Conservation (phyloP, 2,113 vertebrate genomes). For the Cranoglanis bouderius region DNA sequence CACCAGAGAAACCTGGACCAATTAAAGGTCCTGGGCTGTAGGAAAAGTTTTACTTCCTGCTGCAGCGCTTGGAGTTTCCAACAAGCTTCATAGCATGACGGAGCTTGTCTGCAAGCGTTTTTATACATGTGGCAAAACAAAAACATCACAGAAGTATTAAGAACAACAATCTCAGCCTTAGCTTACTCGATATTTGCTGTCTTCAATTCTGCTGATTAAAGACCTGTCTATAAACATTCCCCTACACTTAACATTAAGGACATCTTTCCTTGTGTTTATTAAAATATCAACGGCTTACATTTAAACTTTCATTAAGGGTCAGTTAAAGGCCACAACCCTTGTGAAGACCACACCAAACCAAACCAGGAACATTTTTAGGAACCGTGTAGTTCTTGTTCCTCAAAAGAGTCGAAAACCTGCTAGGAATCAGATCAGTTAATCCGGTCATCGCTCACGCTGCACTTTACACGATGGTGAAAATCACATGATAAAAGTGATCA, state of each 20-base stretch:
- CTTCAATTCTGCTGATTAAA: not conserved
- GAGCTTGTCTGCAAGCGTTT: not conserved
- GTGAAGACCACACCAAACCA: not conserved
- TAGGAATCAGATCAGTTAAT: not conserved
- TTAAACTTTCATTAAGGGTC: not conserved
- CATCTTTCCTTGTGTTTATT: not conserved
- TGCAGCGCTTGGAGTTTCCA: not conserved
- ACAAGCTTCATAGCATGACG: not conserved
- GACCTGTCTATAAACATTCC: not conserved
- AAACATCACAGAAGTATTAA: not conserved
- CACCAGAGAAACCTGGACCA: not conserved
- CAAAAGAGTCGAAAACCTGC: not conserved
- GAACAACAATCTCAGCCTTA: too few species aligned
- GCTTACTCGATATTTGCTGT: not conserved
- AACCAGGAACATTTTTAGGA: not conserved
- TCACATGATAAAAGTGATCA: not conserved
- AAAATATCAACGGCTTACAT: not conserved
- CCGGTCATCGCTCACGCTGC: not conserved
- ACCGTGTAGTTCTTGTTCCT: not conserved
- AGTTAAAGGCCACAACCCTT: not conserved
- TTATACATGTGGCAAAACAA: not conserved
- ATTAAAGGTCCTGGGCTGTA: not conserved
- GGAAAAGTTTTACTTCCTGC: not conserved
- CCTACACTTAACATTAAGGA: not conserved
- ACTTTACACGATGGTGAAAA: not conserved